Evolutionary conservation across 1,140 invertebrate genomes (phyloP).

Genomic region (Ctenoplectra terminalis): DNA sequence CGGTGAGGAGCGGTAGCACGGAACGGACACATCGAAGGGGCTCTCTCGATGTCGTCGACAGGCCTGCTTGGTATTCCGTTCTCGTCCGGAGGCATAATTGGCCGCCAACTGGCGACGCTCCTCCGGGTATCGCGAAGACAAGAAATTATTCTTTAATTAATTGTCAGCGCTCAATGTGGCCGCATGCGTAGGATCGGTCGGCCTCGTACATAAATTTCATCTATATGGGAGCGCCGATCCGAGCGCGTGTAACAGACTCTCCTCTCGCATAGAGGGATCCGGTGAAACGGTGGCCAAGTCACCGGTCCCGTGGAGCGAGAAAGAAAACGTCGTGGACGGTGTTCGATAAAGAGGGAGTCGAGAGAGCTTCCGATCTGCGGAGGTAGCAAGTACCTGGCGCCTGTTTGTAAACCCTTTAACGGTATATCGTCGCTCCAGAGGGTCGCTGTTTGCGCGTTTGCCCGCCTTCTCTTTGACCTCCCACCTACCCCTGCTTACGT

Average conservation of each 20-base stretch:
- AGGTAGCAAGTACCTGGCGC: constrained; percentile 66
- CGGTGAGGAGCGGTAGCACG: constrained; percentile 24
- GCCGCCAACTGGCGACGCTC: constrained; percentile 81
- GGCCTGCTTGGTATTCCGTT: constrained; percentile 81
- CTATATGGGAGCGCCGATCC: constrained; percentile 67
- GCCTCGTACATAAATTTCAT: constrained; percentile 74
- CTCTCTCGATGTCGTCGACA: constrained; percentile 66
- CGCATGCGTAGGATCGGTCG: constrained; percentile 66
- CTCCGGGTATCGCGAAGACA: constrained; percentile 79
- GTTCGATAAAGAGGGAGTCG: neutral
- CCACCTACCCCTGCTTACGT: neutral
- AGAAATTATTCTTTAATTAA: constrained; percentile 84
- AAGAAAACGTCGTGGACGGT: neutral
- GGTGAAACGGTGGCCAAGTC: constrained; percentile 17
- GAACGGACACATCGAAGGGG: constrained; percentile 45
- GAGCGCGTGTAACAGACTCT: constrained; percentile 39
- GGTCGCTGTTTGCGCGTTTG: constrained; percentile 46
- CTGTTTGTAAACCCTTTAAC: constrained; percentile 69
- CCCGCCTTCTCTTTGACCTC: constrained; percentile 12
- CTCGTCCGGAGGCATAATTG: constrained; percentile 81
- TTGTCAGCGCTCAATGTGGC: constrained; percentile 79
- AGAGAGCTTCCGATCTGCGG: constrained; percentile 59
- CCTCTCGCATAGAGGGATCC: constrained; percentile 3
- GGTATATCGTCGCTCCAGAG: constrained; percentile 59
- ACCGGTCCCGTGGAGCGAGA: neutral